A percentile compares a stretch with the other conserved stretches of the same genome.
These are phyloP conservation scores for Siphlonurus alternatus DNA, from an alignment of 2,888 invertebrate genomes.

Conservation along the genomic window DNA sequence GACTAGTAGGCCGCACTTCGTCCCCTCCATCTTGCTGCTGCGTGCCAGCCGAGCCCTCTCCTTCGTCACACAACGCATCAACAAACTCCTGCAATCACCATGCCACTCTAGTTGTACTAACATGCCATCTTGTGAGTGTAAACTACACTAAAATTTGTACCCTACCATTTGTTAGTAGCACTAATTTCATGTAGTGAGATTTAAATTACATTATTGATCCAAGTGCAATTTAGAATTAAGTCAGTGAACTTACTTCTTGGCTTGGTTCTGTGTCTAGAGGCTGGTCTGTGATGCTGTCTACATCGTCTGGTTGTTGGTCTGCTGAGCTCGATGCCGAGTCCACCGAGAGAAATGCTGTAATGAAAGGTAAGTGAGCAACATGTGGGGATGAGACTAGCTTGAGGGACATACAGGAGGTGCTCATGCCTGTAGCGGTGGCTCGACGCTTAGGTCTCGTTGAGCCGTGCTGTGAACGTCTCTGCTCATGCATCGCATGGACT, in stretches of 20 bases:
- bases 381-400: no score
- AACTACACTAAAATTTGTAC: no score
- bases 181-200: no score
- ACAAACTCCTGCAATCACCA: background rate
- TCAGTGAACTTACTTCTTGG: background rate
- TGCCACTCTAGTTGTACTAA: no score
- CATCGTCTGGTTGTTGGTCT: background rate
- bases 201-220: no score
- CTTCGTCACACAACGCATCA: background rate
- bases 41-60: background rate
- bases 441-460: background rate
- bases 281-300: background rate
- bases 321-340: background rate
- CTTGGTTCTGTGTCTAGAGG: background rate
- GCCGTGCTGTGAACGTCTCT: background rate
- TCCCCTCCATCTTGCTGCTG: no score
- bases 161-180: no score
- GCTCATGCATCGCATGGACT: conserved; percentile 32
- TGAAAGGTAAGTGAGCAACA: no score
- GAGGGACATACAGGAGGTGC: background rate
- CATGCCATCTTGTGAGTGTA: no score
- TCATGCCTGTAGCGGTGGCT: background rate
- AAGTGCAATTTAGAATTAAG: no score
- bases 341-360: background rate
- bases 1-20: background rate